These are phyloP conservation scores for Diarsia rubi DNA, from an alignment of 2,888 invertebrate species.

Conservation along the genomic window DNA sequence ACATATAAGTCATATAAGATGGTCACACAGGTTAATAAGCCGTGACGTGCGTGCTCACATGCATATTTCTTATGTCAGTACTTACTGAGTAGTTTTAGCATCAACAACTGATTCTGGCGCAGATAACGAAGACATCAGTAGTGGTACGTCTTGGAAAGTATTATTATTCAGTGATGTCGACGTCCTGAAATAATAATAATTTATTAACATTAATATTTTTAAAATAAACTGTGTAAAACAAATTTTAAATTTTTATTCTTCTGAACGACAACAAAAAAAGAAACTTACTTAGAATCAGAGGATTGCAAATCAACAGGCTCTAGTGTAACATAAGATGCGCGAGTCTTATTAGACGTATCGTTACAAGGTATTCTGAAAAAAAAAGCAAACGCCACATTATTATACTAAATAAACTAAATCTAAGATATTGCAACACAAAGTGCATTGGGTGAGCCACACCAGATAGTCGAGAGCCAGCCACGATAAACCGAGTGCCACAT, in stretches of 20 bases:
- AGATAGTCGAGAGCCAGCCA: background rate
- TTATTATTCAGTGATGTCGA: slow-evolving; percentile 1
- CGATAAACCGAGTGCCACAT: background rate
- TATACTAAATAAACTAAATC: background rate
- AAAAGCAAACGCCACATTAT: background rate
- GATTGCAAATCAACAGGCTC: slow-evolving; percentile 11
- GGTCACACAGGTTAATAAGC: background rate
- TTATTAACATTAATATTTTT: background rate
- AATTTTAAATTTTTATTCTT: background rate
- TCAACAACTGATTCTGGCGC: slow-evolving; percentile 1
- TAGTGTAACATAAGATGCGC: slow-evolving; percentile 1
- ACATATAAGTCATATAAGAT: background rate
- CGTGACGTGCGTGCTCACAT: background rate
- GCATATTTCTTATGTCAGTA: background rate
- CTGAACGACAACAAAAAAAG: background rate
- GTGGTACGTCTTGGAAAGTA: slow-evolving; percentile 6
- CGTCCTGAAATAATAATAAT: slow-evolving; percentile 8
- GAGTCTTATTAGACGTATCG: background rate
- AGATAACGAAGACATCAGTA: background rate
- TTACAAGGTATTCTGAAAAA: background rate
- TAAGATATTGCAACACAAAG: background rate
- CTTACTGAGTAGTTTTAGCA: slow-evolving; percentile 13
- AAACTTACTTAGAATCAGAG: background rate
- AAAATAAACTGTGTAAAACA: background rate
- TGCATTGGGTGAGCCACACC: background rate